Percentiles rank a stretch among this genome's conserved stretches.
phyloP scores from a whole-genome alignment of 2,888 invertebrate species.

The Dynastes hyllus region DNA sequence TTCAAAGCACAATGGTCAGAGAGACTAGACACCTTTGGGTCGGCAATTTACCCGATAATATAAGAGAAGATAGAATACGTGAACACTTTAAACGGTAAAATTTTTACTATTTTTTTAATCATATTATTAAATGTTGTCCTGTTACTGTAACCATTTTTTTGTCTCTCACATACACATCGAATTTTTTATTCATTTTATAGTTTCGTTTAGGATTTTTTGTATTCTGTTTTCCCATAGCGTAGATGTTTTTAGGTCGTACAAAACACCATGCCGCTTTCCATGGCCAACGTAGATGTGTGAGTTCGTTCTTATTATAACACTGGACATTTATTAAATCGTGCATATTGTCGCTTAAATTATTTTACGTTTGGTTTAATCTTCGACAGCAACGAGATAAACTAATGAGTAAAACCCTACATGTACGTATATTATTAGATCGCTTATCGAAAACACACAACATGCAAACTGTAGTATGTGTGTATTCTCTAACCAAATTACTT shows the following conservation, averaged over 20 bases:
- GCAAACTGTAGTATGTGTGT: slow-evolving; percentile 38
- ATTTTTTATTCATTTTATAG: background rate
- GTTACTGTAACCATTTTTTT: slow-evolving; percentile 27
- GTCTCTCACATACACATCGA: slow-evolving; percentile 18
- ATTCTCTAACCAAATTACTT: slow-evolving; percentile 35
- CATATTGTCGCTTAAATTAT: slow-evolving; percentile 16
- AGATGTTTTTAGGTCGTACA: slow-evolving; percentile 52
- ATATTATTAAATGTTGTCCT: slow-evolving; percentile 42
- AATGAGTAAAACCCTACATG: slow-evolving; percentile 19
- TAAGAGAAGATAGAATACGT: slow-evolving; percentile 97
- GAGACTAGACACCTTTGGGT: slow-evolving; percentile 99
- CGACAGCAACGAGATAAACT: slow-evolving; percentile 17
- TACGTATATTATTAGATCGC: slow-evolving; percentile 34
- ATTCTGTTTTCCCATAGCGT: slow-evolving; percentile 33
- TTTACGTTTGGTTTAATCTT: slow-evolving; percentile 27
- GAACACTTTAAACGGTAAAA: slow-evolving; percentile 97
- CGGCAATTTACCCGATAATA: slow-evolving; percentile 99
- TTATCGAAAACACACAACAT: slow-evolving; percentile 37
- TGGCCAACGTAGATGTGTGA: slow-evolving; percentile 56
- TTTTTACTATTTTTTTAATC: slow-evolving; percentile 50
- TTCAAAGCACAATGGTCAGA: slow-evolving; percentile 99
- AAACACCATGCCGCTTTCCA: slow-evolving; percentile 51
- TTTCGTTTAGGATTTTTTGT: slow-evolving; percentile 28
- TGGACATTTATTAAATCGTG: slow-evolving; percentile 13
- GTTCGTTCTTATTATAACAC: slow-evolving; percentile 56